Base-by-base conservation (phyloP, 2,888 invertebrate species). In the Protonemura montana region DNA sequence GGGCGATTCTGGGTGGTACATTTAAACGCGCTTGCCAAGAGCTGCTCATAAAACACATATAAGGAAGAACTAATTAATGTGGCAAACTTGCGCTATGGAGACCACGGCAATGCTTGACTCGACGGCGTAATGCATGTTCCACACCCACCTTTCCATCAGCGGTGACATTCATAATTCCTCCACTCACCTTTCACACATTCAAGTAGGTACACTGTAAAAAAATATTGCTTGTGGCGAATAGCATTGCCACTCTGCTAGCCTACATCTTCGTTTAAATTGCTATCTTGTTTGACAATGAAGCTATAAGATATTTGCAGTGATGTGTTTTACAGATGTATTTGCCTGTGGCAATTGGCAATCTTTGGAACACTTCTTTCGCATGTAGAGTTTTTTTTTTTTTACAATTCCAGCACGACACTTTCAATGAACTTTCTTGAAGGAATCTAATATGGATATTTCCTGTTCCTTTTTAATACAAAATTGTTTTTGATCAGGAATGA, bases 41-140 rank as follows among this genome's bases (percentile, higher is more conserved):
- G 59, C 59, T 21, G 59, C 59, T 59, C 59, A 59, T 59, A 59
- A 59, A 59, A 59, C 59, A 59, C 59, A 59, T 59, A 59, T 59
- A 59, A 59, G 59, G 59, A 59, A 59, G 59, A 59, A 21, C 59
- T 59, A 59, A 59, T 59, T 59, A 59, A 59, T 59, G 59, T 59
- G 2, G 59, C 59, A 2, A 21, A 21, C 59, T 21, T 59, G 59
- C 13, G 21, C 59, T 59, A 59, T 35, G 59, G 21, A 59, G 2
- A 13, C 21, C 41, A 13, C 41, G 41, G 41, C 41, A 7, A 5
- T 41, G 41, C 13, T 7, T 41, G n/a, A n/a, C 13, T 13, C 41
- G 41, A 59, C 16, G 16, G 59, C 59, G 35, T 59, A 59, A 59
- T 59, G 59, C 6, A 2, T 21, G 59, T 59, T 7, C 41, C 59